Evolutionary conservation across 2,797 vertebrate genomes (phyloP).

Genomic region (Leucoraja ocellata): DNA sequence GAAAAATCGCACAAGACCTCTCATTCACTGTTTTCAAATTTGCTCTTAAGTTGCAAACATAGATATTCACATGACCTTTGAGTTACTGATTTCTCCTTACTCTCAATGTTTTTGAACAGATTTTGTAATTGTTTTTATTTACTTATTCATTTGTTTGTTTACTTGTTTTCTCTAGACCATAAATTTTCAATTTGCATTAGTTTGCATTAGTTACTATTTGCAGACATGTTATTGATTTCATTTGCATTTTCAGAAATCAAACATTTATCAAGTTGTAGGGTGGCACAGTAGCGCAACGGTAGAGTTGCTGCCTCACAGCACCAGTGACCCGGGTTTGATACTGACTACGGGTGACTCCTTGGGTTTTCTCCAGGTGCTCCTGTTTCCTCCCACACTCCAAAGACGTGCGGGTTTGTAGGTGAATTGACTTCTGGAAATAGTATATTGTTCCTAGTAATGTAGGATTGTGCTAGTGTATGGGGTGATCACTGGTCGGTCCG

Average conservation of each 20-base stretch:
- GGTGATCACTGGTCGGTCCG: no score
- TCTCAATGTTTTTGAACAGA: background rate
- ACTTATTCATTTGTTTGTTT: background rate
- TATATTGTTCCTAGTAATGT: no score
- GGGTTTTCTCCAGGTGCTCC: no score
- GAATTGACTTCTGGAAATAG: no score
- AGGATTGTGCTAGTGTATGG: no score
- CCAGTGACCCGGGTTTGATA: no score
- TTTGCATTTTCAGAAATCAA: constrained; percentile 41
- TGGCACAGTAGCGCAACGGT: no score
- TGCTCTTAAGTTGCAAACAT: background rate
- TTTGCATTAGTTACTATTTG: constrained; percentile 42
- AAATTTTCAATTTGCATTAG: background rate
- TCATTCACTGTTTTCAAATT: background rate
- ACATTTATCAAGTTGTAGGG: background rate
- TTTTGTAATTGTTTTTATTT: background rate
- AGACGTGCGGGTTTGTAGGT: no score
- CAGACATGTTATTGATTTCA: constrained; percentile 43
- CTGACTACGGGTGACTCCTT: no score
- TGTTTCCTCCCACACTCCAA: no score
- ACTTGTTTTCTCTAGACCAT: background rate
- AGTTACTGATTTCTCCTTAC: background rate
- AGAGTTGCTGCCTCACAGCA: no score
- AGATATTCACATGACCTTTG: background rate
- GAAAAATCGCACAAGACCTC: background rate